A percentile compares a stretch with the other conserved stretches of the same genome.
Evolutionary conservation across 2,888 invertebrate genomes (phyloP).

Genomic region (Brenthis ino): DNA sequence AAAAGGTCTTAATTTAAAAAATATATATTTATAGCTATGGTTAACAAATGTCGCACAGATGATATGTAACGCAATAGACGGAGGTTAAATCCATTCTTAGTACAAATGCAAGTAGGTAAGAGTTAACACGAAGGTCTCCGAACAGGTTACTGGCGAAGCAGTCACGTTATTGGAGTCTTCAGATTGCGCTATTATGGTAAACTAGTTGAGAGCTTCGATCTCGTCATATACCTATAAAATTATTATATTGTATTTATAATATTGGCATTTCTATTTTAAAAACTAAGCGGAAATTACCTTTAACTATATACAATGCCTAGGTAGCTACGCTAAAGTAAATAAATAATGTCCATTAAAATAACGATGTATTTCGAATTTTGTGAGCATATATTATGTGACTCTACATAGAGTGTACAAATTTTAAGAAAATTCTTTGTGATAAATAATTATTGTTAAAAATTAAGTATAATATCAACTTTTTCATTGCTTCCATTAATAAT

Average conservation of each 20-base stretch:
- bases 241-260: no score
- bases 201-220: constrained; percentile 33
- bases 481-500: no score
- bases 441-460: no score
- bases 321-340: no score
- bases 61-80: constrained; percentile 33
- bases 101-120: constrained; percentile 44
- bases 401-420: not conserved
- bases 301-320: no score
- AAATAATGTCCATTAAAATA: no score
- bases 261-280: no score
- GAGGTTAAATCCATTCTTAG: constrained; percentile 46
- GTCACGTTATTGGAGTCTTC: constrained; percentile 51
- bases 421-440: no score
- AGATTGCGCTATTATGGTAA: constrained; percentile 48
- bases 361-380: not conserved
- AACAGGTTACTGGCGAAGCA: constrained; percentile 59
- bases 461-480: no score
- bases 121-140: constrained; percentile 50
- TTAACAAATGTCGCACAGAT: constrained; percentile 32
- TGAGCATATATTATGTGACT: not conserved
- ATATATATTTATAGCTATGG: constrained; percentile 33
- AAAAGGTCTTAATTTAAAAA: constrained; percentile 12
- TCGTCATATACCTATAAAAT: constrained; percentile 8
- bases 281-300: no score